These are phyloP conservation scores for Dunckerocampus dactyliophorus DNA, from an alignment of 2,113 vertebrate genomes.

Conservation along the genomic window DNA sequence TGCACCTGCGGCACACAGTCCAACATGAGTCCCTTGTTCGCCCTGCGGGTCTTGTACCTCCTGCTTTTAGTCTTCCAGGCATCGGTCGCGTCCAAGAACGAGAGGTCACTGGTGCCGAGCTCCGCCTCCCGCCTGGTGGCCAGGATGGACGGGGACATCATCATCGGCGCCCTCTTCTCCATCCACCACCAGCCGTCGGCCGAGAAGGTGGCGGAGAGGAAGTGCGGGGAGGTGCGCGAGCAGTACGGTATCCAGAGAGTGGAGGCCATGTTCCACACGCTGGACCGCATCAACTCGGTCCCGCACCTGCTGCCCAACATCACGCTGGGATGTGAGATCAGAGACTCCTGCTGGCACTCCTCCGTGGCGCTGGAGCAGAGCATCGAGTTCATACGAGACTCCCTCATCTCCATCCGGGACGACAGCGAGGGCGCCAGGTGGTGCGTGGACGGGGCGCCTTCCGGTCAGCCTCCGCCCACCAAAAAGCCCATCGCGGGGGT, in stretches of 20 bases:
- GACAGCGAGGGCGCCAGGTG: slow-evolving; percentile 84
- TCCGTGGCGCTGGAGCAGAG: slow-evolving; percentile 93
- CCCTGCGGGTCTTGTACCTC: slow-evolving; percentile 72
- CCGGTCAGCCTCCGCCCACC: slow-evolving; percentile 72
- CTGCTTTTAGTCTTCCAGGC: slow-evolving; percentile 76
- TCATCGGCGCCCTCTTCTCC: slow-evolving; percentile 92
- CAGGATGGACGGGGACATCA: slow-evolving; percentile 91
- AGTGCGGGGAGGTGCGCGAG: slow-evolving; percentile 90
- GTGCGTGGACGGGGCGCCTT: slow-evolving; percentile 81
- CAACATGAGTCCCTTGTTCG: slow-evolving; percentile 74
- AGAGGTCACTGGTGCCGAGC: slow-evolving; percentile 73
- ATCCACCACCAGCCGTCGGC: slow-evolving; percentile 91
- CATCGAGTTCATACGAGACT: slow-evolving; percentile 95
- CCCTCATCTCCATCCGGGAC: slow-evolving; percentile 90
- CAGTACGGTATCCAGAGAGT: slow-evolving; percentile 95
- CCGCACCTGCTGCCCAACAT: slow-evolving; percentile 87
- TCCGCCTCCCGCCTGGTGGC: slow-evolving; percentile 88
- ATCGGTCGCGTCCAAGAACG: slow-evolving; percentile 69
- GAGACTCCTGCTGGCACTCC: slow-evolving; percentile 95
- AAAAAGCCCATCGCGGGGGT: slow-evolving; percentile 93
- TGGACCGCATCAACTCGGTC: slow-evolving; percentile 91
- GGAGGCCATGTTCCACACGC: slow-evolving; percentile 93
- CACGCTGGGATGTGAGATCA: slow-evolving; percentile 90
- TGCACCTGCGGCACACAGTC: slow-evolving; percentile 57
- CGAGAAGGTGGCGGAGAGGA: slow-evolving; percentile 89